Conservation (phyloP, 2,113 vertebrate species). For the Antennarius striatus region DNA sequence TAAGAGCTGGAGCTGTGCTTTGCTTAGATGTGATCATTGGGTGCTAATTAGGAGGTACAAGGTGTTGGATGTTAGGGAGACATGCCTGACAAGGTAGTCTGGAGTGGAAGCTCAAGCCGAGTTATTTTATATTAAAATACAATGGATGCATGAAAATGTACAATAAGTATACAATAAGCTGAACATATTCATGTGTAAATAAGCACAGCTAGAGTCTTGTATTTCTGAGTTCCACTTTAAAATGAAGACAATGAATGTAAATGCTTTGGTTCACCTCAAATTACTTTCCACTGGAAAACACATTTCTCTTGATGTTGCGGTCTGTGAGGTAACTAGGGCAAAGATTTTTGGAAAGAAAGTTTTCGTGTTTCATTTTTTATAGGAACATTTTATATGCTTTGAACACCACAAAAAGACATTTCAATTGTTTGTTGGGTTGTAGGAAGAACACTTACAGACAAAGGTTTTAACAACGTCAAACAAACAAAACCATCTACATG, state of each 20-base stretch:
- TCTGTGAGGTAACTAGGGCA: conserved; percentile 5
- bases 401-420: conserved; percentile 1
- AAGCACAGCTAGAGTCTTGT: background rate
- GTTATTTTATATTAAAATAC: conserved; percentile 28
- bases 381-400: conserved; percentile 14
- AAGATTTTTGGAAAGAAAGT: conserved; percentile 11
- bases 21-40: conserved; percentile 38
- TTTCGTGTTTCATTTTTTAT: conserved; percentile 31
- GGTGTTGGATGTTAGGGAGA: conserved; percentile 39
- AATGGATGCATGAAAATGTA: no score
- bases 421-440: background rate
- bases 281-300: background rate
- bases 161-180: no score
- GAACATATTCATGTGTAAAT: no score
- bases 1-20: conserved; percentile 29
- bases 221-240: background rate
- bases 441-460: background rate
- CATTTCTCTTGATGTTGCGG: background rate
- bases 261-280: no score
- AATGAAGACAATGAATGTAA: background rate
- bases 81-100: conserved; percentile 24
- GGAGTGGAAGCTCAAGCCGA: conserved; percentile 47
- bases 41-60: conserved; percentile 46
- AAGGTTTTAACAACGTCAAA: background rate
- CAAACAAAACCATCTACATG: background rate